A percentile compares a stretch with the other conserved stretches of the same genome.
phyloP scores from a whole-genome alignment of 2,797 vertebrate genomes.

The Sebastiscus tertius region DNA sequence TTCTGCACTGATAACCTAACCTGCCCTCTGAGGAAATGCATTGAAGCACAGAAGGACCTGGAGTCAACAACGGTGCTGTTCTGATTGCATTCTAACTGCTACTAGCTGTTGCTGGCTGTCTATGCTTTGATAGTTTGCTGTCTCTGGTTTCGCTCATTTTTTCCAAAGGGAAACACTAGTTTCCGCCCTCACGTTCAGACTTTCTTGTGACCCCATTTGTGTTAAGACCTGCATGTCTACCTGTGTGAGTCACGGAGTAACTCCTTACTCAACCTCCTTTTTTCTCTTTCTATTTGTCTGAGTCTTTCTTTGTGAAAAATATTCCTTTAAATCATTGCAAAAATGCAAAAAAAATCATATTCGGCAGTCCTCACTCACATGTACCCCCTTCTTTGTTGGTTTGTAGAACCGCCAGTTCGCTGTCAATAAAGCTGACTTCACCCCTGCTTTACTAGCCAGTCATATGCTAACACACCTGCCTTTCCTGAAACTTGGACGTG shows the following conservation, averaged over 20 bases:
- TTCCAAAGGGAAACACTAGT: background rate
- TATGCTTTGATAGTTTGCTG: background rate
- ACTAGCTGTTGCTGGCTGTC: background rate
- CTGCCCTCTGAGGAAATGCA: background rate
- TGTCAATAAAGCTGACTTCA: background rate
- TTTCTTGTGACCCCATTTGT: background rate
- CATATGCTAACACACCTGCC: background rate
- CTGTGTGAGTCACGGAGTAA: background rate
- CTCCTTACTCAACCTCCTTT: background rate
- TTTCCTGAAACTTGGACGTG: background rate
- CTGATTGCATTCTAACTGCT: background rate
- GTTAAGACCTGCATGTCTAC: background rate
- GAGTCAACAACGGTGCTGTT: background rate
- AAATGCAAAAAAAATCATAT: background rate
- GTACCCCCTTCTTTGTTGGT: background rate
- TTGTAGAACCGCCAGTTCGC: background rate
- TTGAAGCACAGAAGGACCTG: background rate
- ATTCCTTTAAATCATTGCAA: background rate
- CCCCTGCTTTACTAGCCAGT: background rate
- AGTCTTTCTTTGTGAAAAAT: background rate
- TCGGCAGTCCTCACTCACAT: background rate
- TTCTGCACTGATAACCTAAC: background rate
- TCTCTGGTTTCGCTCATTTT: background rate
- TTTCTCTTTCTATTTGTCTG: background rate
- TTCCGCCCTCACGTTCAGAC: background rate